Evolutionary conservation across 2,797 vertebrate species (phyloP), one percentile per base, ranked within the genome.

Genomic region (Labeo calbasu): DNA sequence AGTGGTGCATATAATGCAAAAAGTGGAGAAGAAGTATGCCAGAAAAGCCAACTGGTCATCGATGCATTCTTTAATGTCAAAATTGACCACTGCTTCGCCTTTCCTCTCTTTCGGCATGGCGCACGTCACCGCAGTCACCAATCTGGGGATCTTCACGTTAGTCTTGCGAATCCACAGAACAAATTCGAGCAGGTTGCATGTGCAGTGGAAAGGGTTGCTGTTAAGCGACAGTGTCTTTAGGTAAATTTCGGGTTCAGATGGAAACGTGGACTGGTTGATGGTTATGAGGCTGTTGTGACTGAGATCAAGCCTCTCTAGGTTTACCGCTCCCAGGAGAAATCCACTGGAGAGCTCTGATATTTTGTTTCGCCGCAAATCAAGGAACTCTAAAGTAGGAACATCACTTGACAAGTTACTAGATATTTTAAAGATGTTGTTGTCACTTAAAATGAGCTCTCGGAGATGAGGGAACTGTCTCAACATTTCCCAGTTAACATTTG

Each of bases 181-280:
- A 25, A 97, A 96, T 59, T 95, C 89, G 1, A 93, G 23, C 1
- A 92, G 89, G 85, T 94, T 93, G 79, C 94, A 96, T 0, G 92
- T 96, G 81, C 94, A 96, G 25, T 94, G 90, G 65, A 96, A 96
- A 1, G 92, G 94, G 88, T 96, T 97, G 4, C 32, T 10, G 6
- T 90, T 79, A 65, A 97, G 91, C 40, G 78, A 85, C 85, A 96
- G 86, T 10, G 87, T 85, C 48, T 92, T 23, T 61, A 96, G 87
- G 1, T 81, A 85, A 78, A 85, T 92, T 1, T 89, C 55, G 0
- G 73, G 75, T 19, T 68, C 87, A 0, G 81, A n/a, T 5, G 88
- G 32, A 76, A 96, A 94, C 1, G 90, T 90, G 48, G 93, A 91
- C 75, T 92, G 76, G 82, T 96, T 96, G 85, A 97, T 91, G 32